Evolutionary conservation across 2,113 vertebrate species (phyloP).

Genomic region (Lagopus leucura): DNA sequence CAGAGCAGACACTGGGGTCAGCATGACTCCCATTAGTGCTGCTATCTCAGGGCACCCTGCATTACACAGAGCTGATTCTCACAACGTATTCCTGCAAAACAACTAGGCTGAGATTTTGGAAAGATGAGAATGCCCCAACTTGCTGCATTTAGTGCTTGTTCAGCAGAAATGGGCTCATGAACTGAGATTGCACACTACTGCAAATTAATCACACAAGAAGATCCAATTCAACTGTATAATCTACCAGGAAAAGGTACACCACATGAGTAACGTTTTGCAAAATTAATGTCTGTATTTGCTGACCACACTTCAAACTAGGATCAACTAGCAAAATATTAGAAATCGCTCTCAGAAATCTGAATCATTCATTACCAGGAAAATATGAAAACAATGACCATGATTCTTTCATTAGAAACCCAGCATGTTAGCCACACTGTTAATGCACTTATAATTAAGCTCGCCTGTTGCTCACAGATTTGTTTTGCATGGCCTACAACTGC

Average conservation of each 20-base stretch:
- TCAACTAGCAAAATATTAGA: not conserved
- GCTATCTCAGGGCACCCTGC: not conserved
- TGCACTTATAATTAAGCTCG: not conserved
- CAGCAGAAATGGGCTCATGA: not conserved
- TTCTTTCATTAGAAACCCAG: conserved; percentile 14
- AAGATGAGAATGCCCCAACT: not conserved
- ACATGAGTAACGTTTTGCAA: not conserved
- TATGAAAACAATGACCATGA: not conserved
- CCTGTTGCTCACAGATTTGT: not conserved
- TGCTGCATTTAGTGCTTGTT: not conserved
- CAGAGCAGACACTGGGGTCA: not conserved
- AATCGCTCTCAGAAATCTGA: not conserved
- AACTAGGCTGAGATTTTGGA: not conserved
- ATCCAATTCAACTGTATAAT: not conserved
- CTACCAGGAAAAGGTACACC: not conserved
- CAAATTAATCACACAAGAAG: not conserved
- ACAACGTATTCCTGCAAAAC: not conserved
- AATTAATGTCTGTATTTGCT: not conserved
- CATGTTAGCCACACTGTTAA: not conserved
- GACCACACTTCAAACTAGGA: not conserved
- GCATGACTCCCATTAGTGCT: not conserved
- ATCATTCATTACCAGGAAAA: not conserved
- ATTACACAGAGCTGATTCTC: not conserved
- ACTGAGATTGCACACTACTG: not conserved
- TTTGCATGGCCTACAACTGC: not conserved